Conservation (phyloP, 2,113 vertebrate genomes). For the Colossoma macropomum region DNA sequence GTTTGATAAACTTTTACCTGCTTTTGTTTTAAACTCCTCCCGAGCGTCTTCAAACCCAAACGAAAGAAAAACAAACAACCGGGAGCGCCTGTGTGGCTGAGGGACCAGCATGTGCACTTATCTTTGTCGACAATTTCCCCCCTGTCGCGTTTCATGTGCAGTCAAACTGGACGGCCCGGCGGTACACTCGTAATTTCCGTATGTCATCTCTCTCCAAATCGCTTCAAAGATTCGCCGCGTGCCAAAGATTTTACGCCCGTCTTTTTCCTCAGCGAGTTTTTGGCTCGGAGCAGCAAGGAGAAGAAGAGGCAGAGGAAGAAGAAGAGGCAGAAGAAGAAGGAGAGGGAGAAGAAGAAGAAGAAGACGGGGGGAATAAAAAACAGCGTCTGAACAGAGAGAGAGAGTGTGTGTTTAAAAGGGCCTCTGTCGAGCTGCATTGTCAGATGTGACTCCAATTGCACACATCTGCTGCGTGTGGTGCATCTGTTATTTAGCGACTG, state of each 20-base stretch:
- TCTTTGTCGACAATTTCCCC: conserved; percentile 66
- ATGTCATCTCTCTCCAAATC: conserved; percentile 85
- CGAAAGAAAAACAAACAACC: neutral
- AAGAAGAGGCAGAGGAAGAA: conserved; percentile 21
- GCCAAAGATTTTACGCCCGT: conserved; percentile 72
- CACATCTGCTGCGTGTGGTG: conserved; percentile 78
- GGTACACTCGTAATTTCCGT: conserved; percentile 74
- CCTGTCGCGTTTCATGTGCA: conserved; percentile 76
- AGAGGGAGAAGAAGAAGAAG: neutral
- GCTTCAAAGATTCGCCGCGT: conserved; percentile 77
- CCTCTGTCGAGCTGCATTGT: conserved; percentile 65
- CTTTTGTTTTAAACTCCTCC: neutral
- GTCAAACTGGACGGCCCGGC: conserved; percentile 78
- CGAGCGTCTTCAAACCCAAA: conserved; percentile 34
- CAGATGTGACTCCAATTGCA: conserved; percentile 81
- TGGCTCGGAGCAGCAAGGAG: conserved; percentile 38
- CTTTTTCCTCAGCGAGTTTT: conserved; percentile 32
- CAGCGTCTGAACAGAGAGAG: conserved; percentile 22
- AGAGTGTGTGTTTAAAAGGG: conserved; percentile 31
- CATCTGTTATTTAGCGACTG: conserved; percentile 78
- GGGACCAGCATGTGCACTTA: conserved; percentile 41
- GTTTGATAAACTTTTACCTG: conserved; percentile 7
- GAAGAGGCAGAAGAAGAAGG: conserved; percentile 2
- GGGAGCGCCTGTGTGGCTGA: neutral
- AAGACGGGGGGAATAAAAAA: conserved; percentile 55